Evolutionary conservation across 2,797 vertebrate species (phyloP).

Genomic region (Diceros bicornis): DNA sequence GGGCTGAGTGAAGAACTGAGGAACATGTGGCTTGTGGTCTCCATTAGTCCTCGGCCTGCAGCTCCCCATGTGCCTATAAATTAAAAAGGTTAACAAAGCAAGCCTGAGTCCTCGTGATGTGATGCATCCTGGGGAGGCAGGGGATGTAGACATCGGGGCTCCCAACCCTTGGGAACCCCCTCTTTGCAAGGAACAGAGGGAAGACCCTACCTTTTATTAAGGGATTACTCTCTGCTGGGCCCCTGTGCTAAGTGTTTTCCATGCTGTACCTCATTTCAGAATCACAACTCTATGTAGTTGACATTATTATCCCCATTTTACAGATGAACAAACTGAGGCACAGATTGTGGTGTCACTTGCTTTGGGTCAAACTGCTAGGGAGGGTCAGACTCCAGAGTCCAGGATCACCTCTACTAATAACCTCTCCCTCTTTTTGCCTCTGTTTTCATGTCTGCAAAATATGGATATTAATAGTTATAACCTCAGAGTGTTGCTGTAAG

Average conservation of each 20-base stretch:
- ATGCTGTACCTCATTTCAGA: background rate
- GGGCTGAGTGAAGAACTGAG: slow-evolving; percentile 32
- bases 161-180: background rate
- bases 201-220: background rate
- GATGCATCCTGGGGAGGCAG: background rate
- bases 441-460: background rate
- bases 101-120: background rate
- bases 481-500: background rate
- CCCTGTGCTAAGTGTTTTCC: background rate
- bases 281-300: background rate
- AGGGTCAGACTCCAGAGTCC: background rate
- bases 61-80: background rate
- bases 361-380: background rate
- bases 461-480: background rate
- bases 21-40: background rate
- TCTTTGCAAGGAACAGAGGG: background rate
- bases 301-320: background rate
- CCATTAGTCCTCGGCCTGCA: background rate
- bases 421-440: background rate
- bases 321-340: slow-evolving; percentile 14
- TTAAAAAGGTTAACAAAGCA: slow-evolving; percentile 23
- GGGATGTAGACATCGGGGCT: background rate
- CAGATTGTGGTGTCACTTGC: background rate
- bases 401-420: background rate
- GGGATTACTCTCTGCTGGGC: background rate